Evolutionary conservation across 2,797 vertebrate genomes (phyloP).

Genomic region (Nothura maculosa): DNA sequence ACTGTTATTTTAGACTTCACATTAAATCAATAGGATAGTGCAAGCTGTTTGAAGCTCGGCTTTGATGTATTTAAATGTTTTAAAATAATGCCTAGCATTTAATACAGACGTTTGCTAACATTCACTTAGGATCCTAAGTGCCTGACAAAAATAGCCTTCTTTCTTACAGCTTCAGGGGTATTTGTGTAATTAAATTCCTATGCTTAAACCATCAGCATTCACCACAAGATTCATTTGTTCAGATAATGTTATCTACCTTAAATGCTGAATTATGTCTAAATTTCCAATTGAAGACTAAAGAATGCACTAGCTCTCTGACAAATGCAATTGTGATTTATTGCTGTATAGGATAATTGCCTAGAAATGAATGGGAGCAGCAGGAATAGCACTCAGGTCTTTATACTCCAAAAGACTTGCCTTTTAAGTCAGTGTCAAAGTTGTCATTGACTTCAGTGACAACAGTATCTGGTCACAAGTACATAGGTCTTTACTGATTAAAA

Average conservation of each 20-base stretch:
- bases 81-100: conserved; percentile 57
- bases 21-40: conserved; percentile 40
- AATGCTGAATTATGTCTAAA: background rate
- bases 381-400: background rate
- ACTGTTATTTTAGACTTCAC: conserved; percentile 55
- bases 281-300: background rate
- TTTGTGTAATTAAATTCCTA: conserved; percentile 50
- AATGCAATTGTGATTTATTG: rapidly evolving
- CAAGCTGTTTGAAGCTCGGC: conserved; percentile 53
- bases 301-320: background rate
- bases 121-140: conserved; percentile 14
- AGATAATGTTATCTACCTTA: background rate
- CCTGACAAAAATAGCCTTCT: conserved; percentile 19
- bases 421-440: background rate
- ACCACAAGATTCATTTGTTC: background rate
- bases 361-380: background rate
- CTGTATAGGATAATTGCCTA: background rate
- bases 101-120: conserved; percentile 42
- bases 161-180: background rate
- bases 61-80: conserved; percentile 61
- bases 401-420: background rate
- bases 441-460: background rate
- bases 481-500: conserved; percentile 26
- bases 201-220: conserved; percentile 34
- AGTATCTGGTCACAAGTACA: background rate